Evolutionary conservation across 1,140 invertebrate species (phyloP), one percentile per base, ranked within the genome.

Genomic region (Periplaneta americana): DNA sequence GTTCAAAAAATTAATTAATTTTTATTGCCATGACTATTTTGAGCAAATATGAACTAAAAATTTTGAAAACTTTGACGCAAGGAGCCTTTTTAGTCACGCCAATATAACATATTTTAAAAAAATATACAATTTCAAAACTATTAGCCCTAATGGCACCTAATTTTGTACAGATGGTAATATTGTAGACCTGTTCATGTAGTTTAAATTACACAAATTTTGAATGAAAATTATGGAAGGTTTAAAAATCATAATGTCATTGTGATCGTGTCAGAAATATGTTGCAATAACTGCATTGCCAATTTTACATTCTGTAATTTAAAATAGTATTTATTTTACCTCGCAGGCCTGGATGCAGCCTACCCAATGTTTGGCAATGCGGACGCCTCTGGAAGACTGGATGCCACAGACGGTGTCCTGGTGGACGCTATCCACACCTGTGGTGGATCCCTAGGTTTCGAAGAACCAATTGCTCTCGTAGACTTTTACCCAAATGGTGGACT

Each of bases 401-500:
- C 66, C 8, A 80, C 35, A 13, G 91, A 92, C 83, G 92, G 91
- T 0, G 74, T 82, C 0, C 90, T 92, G 82, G 92, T 93, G 0
- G 91, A 92, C 84, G 87, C 90, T 0, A 90, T 93, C 31, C 93
- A 93, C 84, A 92, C 92, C 0, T 91, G 92, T 75, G 89, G 89
- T 8, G 89, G 89, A 8, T 88, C 91, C 81, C 90, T 93, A 81
- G 92, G 92, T 0, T 91, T 90, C 77, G 86, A 87, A 31, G 85
- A 87, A 4, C 86, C 90, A 0, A 85, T 90, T 0, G 93, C 92
- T 2, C 89, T 90, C 1, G 89, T 90, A 3, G 93, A 94, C 82
- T 91, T 93, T 82, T 94, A 91, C 88, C 92, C 92, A 1, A 93
- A 93, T 85, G 91, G 90, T 79, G 91, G 91, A 0, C 86, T 84